These are phyloP conservation scores for Euclidia mi DNA, from an alignment of 2,888 invertebrate genomes.

Conservation along the genomic window DNA sequence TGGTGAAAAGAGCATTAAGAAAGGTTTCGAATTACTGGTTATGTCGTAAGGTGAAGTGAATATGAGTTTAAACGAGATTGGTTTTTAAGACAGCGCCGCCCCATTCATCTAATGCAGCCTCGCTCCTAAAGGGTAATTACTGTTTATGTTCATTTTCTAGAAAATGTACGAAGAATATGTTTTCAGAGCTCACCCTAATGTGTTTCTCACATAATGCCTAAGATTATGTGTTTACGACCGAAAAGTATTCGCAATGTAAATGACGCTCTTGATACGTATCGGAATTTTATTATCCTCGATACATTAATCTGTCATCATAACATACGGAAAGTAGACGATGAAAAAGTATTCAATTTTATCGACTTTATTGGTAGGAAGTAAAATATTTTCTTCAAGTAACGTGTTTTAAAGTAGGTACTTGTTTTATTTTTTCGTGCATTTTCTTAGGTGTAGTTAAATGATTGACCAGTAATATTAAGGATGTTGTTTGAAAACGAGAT, in stretches of 20 bases:
- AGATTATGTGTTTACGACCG: slow-evolving; percentile 30
- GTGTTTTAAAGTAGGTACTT: background rate
- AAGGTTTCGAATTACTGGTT: too few relatives aligned
- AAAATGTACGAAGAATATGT: slow-evolving; percentile 26
- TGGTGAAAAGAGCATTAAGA: too few relatives aligned
- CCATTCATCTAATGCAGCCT: background rate
- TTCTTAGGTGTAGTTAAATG: too few relatives aligned
- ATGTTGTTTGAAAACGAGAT: too few relatives aligned
- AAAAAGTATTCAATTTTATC: slow-evolving; percentile 17
- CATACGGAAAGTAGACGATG: slow-evolving; percentile 19
- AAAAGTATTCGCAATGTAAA: slow-evolving; percentile 24
- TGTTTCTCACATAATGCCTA: slow-evolving; percentile 25
- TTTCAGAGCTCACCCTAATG: slow-evolving; percentile 25
- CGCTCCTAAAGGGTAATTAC: slow-evolving; percentile 9
- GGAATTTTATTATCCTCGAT: slow-evolving; percentile 34
- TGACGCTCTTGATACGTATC: background rate
- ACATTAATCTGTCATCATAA: slow-evolving; percentile 42
- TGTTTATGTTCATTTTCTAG: slow-evolving; percentile 28
- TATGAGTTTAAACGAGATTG: background rate
- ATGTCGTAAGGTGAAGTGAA: background rate
- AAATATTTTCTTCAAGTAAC: slow-evolving; percentile 1
- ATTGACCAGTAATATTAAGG: too few relatives aligned
- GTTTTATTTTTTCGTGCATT: background rate
- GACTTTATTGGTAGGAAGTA: slow-evolving; percentile 1
- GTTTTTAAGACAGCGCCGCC: background rate